Conservation (phyloP, 2,888 invertebrate species). For the Thereva nobilitata region DNA sequence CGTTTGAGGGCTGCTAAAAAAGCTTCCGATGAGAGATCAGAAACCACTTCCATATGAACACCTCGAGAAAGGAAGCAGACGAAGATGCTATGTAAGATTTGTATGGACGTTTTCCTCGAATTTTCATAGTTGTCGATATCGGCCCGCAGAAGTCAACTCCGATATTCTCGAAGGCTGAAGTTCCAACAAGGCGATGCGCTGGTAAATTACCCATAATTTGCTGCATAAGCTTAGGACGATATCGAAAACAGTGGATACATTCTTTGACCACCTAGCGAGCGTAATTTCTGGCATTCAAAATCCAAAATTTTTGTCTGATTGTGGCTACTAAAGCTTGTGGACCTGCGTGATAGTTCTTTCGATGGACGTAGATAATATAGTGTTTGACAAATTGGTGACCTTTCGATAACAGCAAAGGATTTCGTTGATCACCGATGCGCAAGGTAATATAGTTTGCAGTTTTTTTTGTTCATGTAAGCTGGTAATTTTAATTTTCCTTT, state of each 20-base stretch:
- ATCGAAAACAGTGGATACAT: conserved; percentile 39
- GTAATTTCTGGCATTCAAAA: conserved; percentile 36
- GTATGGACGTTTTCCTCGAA: conserved; percentile 10
- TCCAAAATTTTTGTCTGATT: conserved; percentile 39
- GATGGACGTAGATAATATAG: conserved; percentile 29
- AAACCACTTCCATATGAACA: conserved; percentile 29
- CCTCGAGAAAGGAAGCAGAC: no score
- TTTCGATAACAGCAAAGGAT: conserved; percentile 47
- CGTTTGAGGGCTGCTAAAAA: no score
- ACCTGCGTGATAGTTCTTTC: conserved; percentile 29
- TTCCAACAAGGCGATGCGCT: conserved; percentile 30
- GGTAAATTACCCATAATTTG: conserved; percentile 43
- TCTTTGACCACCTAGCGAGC: conserved; percentile 36
- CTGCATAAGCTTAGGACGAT: conserved; percentile 34
- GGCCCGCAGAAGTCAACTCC: no score
- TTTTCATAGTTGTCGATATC: no score
- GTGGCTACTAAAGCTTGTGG: conserved; percentile 35
- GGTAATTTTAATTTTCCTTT: no score
- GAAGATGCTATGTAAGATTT: conserved; percentile 1
- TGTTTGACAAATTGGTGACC: conserved; percentile 34
- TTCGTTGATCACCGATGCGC: no score
- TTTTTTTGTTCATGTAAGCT: no score
- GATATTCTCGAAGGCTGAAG: conserved; percentile 4
- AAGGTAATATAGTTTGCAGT: no score
- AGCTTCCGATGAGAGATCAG: conserved; percentile 16